phyloP scores from a whole-genome alignment of 2,888 invertebrate genomes.

The Ellobium chinense region DNA sequence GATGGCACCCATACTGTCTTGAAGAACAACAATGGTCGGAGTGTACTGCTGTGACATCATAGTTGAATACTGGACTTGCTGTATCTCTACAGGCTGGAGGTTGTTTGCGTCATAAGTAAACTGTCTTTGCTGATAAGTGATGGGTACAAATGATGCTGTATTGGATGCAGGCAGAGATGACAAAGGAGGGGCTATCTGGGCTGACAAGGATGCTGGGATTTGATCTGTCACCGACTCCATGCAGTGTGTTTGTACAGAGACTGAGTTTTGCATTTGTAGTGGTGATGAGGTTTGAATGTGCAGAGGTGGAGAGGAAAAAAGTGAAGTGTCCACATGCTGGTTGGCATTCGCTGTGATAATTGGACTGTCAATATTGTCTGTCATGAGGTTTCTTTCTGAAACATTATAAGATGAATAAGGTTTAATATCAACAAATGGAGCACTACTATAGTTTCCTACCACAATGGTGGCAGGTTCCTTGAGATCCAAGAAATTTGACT shows the following conservation, averaged over 20 bases:
- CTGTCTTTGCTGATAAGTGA: neutral
- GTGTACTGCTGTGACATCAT: slow-evolving; percentile 7
- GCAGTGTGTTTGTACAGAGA: neutral
- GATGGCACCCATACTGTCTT: slow-evolving; percentile 7
- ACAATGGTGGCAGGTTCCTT: neutral
- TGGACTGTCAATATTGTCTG: neutral
- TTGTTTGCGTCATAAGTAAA: neutral
- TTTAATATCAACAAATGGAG: slow-evolving; percentile 1
- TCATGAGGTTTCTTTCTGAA: neutral
- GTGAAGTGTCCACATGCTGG: neutral
- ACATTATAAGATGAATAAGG: neutral
- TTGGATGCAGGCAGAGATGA: neutral
- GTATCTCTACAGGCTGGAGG: neutral
- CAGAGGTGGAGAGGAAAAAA: neutral
- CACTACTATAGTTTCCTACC: neutral
- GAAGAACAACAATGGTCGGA: slow-evolving; percentile 30
- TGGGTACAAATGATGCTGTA: slow-evolving; percentile 16
- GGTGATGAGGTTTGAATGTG: neutral
- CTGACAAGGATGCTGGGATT: neutral
- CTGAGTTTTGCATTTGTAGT: neutral
- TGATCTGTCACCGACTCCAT: neutral
- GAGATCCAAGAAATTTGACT: neutral
- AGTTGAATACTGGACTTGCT: neutral
- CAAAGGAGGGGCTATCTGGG: neutral
- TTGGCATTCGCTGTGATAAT: neutral